Evolutionary conservation across 2,113 vertebrate genomes (phyloP).

Genomic region (Arvicanthis niloticus): DNA sequence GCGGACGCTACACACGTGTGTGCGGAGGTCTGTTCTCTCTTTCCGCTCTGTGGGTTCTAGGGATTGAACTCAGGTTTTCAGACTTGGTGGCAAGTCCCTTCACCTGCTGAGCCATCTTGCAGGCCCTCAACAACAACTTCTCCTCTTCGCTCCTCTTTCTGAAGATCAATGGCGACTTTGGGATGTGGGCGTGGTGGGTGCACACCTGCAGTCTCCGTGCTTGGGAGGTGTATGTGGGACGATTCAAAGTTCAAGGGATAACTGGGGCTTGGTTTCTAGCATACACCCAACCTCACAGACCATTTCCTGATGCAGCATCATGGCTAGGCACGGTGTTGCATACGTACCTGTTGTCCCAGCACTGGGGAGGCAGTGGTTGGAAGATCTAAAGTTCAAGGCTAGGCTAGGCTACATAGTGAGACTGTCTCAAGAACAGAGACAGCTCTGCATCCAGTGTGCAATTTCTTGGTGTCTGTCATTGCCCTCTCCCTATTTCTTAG

Average conservation of each 20-base stretch:
- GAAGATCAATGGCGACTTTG: background rate
- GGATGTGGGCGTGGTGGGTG: background rate
- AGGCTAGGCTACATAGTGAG: background rate
- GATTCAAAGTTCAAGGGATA: background rate
- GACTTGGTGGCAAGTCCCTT: background rate
- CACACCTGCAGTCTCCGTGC: background rate
- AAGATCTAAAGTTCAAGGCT: background rate
- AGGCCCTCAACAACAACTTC: background rate
- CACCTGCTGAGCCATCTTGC: background rate
- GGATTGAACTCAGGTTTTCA: background rate
- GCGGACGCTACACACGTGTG: background rate
- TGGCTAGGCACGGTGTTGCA: background rate
- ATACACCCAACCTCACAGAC: background rate
- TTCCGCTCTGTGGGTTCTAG: no score
- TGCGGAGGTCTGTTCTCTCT: background rate
- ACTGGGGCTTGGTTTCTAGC: background rate
- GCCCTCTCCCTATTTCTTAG: background rate
- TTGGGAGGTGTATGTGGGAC: background rate
- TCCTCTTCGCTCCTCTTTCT: background rate
- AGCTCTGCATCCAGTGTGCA: background rate
- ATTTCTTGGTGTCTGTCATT: background rate
- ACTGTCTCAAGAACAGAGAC: background rate
- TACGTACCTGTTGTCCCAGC: background rate
- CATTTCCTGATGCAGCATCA: background rate
- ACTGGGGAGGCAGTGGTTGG: background rate